Evolutionary conservation across 2,888 invertebrate genomes (phyloP), one percentile per base, ranked within the genome.

Genomic region (Tolmerus cingulatus): DNA sequence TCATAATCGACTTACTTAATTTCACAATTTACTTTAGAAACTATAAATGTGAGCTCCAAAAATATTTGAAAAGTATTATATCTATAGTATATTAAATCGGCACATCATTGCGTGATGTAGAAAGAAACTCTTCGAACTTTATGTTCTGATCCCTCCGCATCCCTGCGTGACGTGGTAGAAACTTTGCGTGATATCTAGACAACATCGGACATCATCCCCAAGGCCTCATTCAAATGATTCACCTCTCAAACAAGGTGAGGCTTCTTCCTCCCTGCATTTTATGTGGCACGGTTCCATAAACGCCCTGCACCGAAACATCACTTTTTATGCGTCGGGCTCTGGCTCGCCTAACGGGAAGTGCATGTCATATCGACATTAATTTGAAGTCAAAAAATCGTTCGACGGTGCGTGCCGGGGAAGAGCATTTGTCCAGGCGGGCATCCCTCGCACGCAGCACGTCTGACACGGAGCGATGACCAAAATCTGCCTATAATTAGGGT

Each of bases 281-380:
- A 16, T 66, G 23, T 2, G 66, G 66, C 66, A 66, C 66, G 27
- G 27, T 34, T 14, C 57, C 27, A 12, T 85, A 46, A 23, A 23
- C 46, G 27, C 46, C 66, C 74, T 74, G 74, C 74, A 74, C 30
- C 74, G 46, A 16, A 30, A 27, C 43, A 85, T 19, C n/a, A 27
- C 14, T 40, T 74, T 74, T 66, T 66, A 66, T 66, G 66, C 66
- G 4, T 23, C 12, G 74, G 23, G 74, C 74, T 74, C 4, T 74
- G 74, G 74, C 85, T 74, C 37, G 40, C 46, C 85, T 19, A 9
- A 23, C 12, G 23, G 85, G 74, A 74, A 74, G 46, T 74, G 85
- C 85, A 85, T 85, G 85, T 74, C 85, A 85, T 85, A 30, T 74
- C 74, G 85, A 74, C 85, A 85, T 85, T 85, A 85, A 85, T 40